Evolutionary conservation across 2,888 invertebrate genomes (phyloP), one percentile per base, ranked within the genome.

Genomic region (Homarus gammarus): DNA sequence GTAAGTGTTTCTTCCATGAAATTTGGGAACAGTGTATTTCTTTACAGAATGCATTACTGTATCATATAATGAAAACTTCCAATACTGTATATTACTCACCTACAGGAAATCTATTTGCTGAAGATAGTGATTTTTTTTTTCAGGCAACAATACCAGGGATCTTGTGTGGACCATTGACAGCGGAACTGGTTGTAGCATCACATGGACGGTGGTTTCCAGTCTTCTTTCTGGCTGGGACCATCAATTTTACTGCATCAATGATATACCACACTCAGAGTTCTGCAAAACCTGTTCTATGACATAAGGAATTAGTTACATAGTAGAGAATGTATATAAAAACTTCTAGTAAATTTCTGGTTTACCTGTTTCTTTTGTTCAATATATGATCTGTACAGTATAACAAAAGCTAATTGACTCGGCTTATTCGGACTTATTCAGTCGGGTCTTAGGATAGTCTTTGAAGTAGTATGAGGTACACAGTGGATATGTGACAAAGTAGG

Each of bases 81-180:
- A 44, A 44, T 44, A 8, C 6, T 44, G 5, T 44, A 8, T 10
- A 44, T 44, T 44, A 5, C 5, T 44, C 44, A 44, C 5, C 22
- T 56, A 22, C 22, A 56, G 27, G 27, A 64, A 8, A 12, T 22
- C 22, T 56, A 8, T 27, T 64, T 8, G 5, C 64, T 64, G n/a
- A 64, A 22, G 5, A 27, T 56, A 56, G 56, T 0, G n/a, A 56
- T 18, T 56, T 27, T 27, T 27, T 40, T 1, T 75, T 92, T 36
- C 93, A 95, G 95, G 96, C 96, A 3, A 96, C 96, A 0, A 96
- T 96, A 92, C 96, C 96, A 0, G 96, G 96, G 15, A 96, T 96
- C 81, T 94, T 96, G 56, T 96, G 96, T 93, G 96, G 96, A n/a
- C 96, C 96, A 22, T 93, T 96, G 85, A 96, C 96, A 8, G 96